These are phyloP conservation scores for Pseudomyrmex concolor DNA, from an alignment of 1,140 invertebrate genomes.

Conservation along the genomic window DNA sequence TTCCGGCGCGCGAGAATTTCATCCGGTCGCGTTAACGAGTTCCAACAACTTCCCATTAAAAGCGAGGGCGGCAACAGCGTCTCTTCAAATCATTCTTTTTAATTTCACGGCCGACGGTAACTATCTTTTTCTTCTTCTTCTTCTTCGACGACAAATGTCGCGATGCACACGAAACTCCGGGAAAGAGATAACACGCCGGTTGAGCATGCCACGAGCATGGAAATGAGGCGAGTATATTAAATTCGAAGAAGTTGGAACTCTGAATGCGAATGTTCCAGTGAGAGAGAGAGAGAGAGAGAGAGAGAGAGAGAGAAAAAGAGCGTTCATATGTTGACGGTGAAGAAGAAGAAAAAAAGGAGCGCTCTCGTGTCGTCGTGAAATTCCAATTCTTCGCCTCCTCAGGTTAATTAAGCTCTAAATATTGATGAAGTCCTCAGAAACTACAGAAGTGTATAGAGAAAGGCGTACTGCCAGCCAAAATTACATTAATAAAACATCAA, in stretches of 20 bases:
- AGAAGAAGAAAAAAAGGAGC: slow-evolving; percentile 7
- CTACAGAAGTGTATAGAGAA: slow-evolving; percentile 40
- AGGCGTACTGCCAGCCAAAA: slow-evolving; percentile 58
- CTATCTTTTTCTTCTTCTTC: slow-evolving; percentile 11
- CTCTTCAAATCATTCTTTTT: slow-evolving; percentile 55
- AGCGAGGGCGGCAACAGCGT: neutral
- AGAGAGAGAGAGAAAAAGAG: neutral
- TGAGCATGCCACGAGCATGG: slow-evolving; percentile 42
- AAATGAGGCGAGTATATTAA: slow-evolving; percentile 52
- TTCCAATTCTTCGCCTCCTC: slow-evolving; percentile 49
- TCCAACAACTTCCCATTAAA: slow-evolving; percentile 47
- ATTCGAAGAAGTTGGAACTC: slow-evolving; percentile 31
- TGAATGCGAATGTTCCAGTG: slow-evolving; percentile 31
- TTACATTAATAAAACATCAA: slow-evolving; percentile 60
- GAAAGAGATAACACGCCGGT: slow-evolving; percentile 45
- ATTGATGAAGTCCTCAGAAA: slow-evolving; percentile 63
- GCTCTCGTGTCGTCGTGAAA: slow-evolving; percentile 27
- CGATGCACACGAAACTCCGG: slow-evolving; percentile 9
- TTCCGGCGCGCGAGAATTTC: slow-evolving; percentile 42
- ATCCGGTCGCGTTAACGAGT: slow-evolving; percentile 45
- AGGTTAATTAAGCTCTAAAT: slow-evolving; percentile 71
- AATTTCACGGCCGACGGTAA: slow-evolving; percentile 35
- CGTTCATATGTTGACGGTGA: neutral
- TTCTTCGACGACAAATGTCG: slow-evolving; percentile 26
- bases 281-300: too few relatives aligned